phyloP scores from a whole-genome alignment of 2,888 invertebrate species.

The Dioctria rufipes region DNA sequence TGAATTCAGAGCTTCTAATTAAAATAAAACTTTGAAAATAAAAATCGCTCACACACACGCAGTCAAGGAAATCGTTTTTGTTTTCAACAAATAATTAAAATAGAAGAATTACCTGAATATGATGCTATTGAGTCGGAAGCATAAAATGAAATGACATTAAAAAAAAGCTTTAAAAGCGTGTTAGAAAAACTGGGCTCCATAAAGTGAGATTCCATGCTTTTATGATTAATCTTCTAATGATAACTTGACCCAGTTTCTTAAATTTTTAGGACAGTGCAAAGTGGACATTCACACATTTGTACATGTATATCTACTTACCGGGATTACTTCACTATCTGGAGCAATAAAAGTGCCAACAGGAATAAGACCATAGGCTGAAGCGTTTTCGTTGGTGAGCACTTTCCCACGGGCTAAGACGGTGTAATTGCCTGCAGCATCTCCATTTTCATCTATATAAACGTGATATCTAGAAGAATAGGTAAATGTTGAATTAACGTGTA shows the following conservation, averaged over 20 bases:
- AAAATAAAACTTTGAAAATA: constrained; percentile 8
- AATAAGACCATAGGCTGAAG: constrained; percentile 77
- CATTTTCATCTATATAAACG: constrained; percentile 93
- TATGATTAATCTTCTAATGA: constrained; percentile 16
- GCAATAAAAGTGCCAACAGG: constrained; percentile 84
- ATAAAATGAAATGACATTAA: constrained; percentile 37
- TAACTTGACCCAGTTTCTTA: constrained; percentile 20
- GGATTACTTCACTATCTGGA: constrained; percentile 75
- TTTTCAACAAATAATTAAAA: constrained; percentile 3
- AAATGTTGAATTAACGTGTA: constrained; percentile 2
- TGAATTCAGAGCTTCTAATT: background rate
- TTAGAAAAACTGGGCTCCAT: constrained; percentile 12
- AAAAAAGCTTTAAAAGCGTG: constrained; percentile 25
- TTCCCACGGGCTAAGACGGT: constrained; percentile 80
- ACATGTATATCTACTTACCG: constrained; percentile 76
- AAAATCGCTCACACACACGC: constrained; percentile 7
- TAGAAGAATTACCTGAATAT: constrained; percentile 46
- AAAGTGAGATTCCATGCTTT: constrained; percentile 32
- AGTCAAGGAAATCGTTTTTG: background rate
- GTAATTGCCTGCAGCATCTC: constrained; percentile 95
- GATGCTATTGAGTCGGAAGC: constrained; percentile 36
- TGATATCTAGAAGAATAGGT: constrained; percentile 81
- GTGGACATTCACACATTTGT: background rate
- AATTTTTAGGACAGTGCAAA: constrained; percentile 11
- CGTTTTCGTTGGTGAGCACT: constrained; percentile 67